Conservation (phyloP, 1,140 invertebrate genomes). For the Diprion similis region DNA sequence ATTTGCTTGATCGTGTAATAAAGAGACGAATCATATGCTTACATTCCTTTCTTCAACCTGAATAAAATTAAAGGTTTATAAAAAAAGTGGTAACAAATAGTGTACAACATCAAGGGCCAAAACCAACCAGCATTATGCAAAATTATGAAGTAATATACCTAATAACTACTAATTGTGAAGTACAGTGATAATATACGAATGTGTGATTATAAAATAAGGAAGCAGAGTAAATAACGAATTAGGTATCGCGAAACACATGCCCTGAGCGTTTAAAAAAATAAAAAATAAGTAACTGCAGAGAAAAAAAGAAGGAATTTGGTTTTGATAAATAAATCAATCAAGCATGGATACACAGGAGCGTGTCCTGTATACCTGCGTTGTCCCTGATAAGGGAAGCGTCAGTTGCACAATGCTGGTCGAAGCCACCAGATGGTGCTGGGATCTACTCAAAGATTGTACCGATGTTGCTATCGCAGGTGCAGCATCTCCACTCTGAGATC, state of each 20-base stretch:
- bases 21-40: too few relatives aligned
- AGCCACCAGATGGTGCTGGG: slow-evolving; percentile 66
- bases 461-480: slow-evolving; percentile 63
- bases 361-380: slow-evolving; percentile 70
- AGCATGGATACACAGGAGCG: slow-evolving; percentile 55
- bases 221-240: slow-evolving; percentile 13
- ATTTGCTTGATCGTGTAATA: too few relatives aligned
- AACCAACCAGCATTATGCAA: slow-evolving; percentile 58
- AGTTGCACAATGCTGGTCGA: slow-evolving; percentile 86
- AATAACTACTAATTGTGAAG: too few relatives aligned
- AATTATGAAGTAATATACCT: slow-evolving; percentile 18
- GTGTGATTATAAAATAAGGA: slow-evolving; percentile 21
- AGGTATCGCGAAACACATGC: too few relatives aligned
- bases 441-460: slow-evolving; percentile 64
- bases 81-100: too few relatives aligned
- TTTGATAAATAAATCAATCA: slow-evolving; percentile 29
- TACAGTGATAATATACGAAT: neutral
- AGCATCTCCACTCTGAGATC: slow-evolving; percentile 60
- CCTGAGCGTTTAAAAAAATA: slow-evolving; percentile 4
- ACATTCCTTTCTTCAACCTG: too few relatives aligned
- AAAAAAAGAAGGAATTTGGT: neutral
- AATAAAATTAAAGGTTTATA: too few relatives aligned
- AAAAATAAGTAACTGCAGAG: slow-evolving; percentile 4
- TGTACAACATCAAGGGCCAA: neutral
- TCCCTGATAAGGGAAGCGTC: slow-evolving; percentile 73